Evolutionary conservation across 1,140 invertebrate genomes (phyloP).

Genomic region (Spodoptera frugiperda): DNA sequence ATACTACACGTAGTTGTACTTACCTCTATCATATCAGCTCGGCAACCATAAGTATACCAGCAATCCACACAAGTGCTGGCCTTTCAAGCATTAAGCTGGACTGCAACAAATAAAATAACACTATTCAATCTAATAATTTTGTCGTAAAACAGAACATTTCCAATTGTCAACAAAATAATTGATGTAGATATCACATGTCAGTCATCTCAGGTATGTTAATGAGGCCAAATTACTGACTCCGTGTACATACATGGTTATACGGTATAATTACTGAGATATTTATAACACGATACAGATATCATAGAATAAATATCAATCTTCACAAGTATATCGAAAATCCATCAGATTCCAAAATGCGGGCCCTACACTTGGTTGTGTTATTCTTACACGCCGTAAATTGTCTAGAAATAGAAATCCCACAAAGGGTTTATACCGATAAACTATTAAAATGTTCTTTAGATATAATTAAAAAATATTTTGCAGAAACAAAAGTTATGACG

Average conservation of each 20-base stretch:
- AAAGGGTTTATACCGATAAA: neutral
- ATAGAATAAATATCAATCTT: neutral
- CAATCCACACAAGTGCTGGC: too few relatives aligned
- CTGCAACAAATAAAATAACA: too few relatives aligned
- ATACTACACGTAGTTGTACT: too few relatives aligned
- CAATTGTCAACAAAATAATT: too few relatives aligned
- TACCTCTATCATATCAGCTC: too few relatives aligned
- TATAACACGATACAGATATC: slow-evolving; percentile 5
- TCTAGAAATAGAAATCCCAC: neutral
- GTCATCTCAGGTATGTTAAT: slow-evolving; percentile 7
- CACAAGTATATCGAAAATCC: neutral
- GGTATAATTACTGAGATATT: neutral
- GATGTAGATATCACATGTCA: neutral
- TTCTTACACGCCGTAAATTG: neutral
- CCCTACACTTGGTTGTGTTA: neutral
- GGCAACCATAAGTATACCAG: too few relatives aligned
- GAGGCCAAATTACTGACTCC: neutral
- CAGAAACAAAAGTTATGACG: slow-evolving; percentile 9
- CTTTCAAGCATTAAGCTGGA: too few relatives aligned
- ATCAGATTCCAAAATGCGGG: slow-evolving; percentile 9
- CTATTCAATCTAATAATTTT: too few relatives aligned
- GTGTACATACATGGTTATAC: too few relatives aligned
- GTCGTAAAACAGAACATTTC: too few relatives aligned
- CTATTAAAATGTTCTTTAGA: neutral
- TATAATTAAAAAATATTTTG: slow-evolving; percentile 26